A percentile compares a stretch with the other conserved stretches of the same genome.
Conservation (phyloP, 2,888 invertebrate species). For the Synergus umbraculus region DNA sequence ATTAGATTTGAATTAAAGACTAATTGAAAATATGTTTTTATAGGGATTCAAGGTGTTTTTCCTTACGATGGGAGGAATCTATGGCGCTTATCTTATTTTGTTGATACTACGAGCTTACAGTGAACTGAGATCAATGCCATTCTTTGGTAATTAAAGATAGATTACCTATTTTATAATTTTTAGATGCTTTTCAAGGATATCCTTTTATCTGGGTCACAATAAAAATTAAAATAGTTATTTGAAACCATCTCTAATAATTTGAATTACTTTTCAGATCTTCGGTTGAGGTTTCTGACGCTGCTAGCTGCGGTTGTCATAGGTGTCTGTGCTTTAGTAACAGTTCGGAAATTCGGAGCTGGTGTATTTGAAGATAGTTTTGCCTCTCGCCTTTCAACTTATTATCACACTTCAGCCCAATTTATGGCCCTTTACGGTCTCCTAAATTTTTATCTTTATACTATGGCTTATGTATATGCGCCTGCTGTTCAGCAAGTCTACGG, state of each 20-base stretch:
- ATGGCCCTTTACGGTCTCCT: constrained; percentile 96
- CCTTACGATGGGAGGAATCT: constrained; percentile 90
- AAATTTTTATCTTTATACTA: constrained; percentile 95
- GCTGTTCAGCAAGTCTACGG: constrained; percentile 89
- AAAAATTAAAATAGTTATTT: no score
- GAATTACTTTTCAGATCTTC: constrained; percentile 84
- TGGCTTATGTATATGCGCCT: constrained; percentile 97
- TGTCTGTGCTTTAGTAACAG: constrained; percentile 86
- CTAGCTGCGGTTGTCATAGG: constrained; percentile 89
- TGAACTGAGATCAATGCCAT: constrained; percentile 97
- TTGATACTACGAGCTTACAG: constrained; percentile 94
- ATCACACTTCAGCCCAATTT: constrained; percentile 95
- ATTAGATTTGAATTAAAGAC: no score
- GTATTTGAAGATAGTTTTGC: constrained; percentile 97
- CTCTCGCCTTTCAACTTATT: constrained; percentile 90
- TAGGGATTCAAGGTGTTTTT: constrained; percentile 95
- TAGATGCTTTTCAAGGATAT: neutral
- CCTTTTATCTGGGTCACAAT: no score
- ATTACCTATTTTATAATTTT: constrained; percentile 6
- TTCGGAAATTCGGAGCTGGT: constrained; percentile 91
- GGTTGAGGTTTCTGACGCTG: constrained; percentile 93
- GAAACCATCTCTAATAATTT: neutral
- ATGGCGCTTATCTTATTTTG: constrained; percentile 90
- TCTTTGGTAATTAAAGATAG: constrained; percentile 87
- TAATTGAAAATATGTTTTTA: constrained; percentile 58